Evolutionary conservation across 2,113 vertebrate genomes (phyloP).

Genomic region (Centrocercus urophasianus): DNA sequence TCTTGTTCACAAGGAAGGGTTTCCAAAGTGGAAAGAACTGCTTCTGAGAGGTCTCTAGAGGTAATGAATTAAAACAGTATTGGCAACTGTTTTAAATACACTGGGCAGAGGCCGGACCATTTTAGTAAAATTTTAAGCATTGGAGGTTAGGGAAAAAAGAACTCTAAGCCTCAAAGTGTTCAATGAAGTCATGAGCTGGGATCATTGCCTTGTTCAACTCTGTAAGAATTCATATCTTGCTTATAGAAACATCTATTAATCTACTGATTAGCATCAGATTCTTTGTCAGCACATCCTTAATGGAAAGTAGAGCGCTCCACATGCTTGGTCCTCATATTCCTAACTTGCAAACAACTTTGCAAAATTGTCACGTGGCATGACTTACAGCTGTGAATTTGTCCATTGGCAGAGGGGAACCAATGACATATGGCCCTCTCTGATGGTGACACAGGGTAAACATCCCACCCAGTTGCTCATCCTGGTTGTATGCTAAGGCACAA

Average conservation of each 20-base stretch:
- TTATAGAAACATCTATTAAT: conserved; percentile 21
- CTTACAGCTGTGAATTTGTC: not conserved
- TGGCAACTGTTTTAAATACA: not conserved
- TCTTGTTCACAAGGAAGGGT: not conserved
- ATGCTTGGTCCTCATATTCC: conserved; percentile 17
- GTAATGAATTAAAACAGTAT: not conserved
- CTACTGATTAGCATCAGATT: conserved; percentile 25
- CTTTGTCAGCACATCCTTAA: conserved; percentile 29
- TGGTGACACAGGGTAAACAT: not conserved
- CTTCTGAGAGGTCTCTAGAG: not conserved
- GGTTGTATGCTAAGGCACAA: rapidly evolving
- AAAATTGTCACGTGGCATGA: not conserved
- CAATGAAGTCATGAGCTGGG: not conserved
- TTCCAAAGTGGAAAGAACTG: not conserved
- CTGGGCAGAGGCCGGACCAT: not conserved
- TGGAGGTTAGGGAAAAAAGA: not conserved
- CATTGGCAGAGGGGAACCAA: not conserved
- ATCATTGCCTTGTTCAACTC: not conserved
- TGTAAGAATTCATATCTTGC: not conserved
- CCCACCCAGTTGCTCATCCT: not conserved
- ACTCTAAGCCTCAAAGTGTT: not conserved
- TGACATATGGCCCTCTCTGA: not conserved
- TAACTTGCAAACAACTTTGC: not conserved
- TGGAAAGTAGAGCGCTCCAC: not conserved
- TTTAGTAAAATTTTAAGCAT: not conserved